Evolutionary conservation across 2,888 invertebrate genomes (phyloP).

Genomic region (Harpalus rufipes): DNA sequence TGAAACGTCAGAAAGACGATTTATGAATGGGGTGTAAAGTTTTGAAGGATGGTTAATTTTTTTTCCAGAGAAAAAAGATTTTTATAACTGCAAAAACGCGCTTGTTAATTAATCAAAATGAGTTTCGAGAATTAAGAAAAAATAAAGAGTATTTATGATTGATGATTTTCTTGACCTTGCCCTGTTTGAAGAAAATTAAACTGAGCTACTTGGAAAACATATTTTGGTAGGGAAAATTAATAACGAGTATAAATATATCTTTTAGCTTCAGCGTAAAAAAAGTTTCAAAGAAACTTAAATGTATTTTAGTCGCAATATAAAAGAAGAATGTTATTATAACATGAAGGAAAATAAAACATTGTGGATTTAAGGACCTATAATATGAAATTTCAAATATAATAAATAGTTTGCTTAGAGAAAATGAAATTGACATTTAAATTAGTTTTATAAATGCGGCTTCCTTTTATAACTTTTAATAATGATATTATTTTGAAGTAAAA

Average conservation of each 20-base stretch:
- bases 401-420: too few species aligned
- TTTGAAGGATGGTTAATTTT: constrained; percentile 35
- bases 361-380: not conserved
- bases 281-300: not conserved
- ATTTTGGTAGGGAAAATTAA: constrained; percentile 21
- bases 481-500: too few species aligned
- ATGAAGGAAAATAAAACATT: not conserved
- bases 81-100: constrained; percentile 21
- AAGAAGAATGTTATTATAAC: not conserved
- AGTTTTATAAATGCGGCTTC: too few species aligned
- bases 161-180: constrained; percentile 12
- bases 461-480: too few species aligned
- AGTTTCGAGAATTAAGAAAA: constrained; percentile 46
- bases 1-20: constrained; percentile 11
- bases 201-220: constrained; percentile 28
- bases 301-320: not conserved
- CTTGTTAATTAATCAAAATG: constrained; percentile 48
- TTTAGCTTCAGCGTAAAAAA: not conserved
- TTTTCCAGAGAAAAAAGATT: constrained; percentile 10
- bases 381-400: too few species aligned
- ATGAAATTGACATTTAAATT: too few species aligned
- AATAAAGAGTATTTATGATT: constrained; percentile 28
- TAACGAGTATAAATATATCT: constrained; percentile 16
- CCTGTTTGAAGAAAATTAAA: constrained; percentile 17
- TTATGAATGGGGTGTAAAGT: constrained; percentile 33